These are phyloP conservation scores for Siniperca obscura DNA, from an alignment of 2,797 vertebrate species.

Conservation along the genomic window DNA sequence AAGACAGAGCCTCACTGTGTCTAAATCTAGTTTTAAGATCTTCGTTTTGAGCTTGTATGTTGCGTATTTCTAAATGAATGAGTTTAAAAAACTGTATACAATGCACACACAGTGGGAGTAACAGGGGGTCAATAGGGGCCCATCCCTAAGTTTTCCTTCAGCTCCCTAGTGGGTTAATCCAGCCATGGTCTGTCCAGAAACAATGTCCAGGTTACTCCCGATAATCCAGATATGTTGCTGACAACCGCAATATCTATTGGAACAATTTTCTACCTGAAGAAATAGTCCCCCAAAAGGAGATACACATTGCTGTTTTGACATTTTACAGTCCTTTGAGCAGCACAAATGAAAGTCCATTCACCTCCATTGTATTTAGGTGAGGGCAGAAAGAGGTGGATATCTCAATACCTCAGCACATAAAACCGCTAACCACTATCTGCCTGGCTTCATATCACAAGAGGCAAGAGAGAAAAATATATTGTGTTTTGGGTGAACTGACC, in stretches of 20 bases:
- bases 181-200: not conserved
- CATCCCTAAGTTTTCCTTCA: not conserved
- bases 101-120: not conserved
- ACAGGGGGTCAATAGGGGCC: not conserved
- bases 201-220: not conserved
- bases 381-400: not conserved
- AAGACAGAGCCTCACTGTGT: not conserved
- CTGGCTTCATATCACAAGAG: not conserved
- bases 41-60: not conserved
- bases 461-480: not conserved
- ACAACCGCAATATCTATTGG: not conserved
- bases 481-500: not conserved
- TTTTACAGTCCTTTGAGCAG: not conserved
- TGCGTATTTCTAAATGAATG: not conserved
- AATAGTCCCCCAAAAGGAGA: not conserved
- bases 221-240: not conserved
- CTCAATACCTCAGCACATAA: not conserved
- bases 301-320: not conserved
- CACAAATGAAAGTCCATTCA: not conserved
- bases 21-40: not conserved
- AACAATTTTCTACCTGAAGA: not conserved
- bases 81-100: not conserved
- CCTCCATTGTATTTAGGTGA: not conserved
- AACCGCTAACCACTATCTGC: not conserved
- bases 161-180: not conserved